These are phyloP conservation scores for Scaptodrosophila latifasciaeformis DNA, from an alignment of 2,888 invertebrate genomes.

Conservation along the genomic window DNA sequence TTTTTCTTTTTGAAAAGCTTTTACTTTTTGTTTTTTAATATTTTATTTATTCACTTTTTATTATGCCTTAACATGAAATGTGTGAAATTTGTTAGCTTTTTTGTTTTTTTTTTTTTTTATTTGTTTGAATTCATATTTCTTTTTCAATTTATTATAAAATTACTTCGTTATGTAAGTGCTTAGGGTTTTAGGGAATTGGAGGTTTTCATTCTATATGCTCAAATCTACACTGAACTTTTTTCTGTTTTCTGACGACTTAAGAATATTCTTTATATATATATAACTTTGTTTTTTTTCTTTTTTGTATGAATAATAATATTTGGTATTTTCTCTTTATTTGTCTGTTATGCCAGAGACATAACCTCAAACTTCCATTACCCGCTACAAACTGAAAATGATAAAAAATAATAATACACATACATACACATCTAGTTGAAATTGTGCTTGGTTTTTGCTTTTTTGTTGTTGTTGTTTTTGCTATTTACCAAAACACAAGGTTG, in stretches of 20 bases:
- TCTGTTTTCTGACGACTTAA: slow-evolving; percentile 38
- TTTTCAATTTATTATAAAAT: slow-evolving; percentile 50
- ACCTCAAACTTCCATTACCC: too few species aligned
- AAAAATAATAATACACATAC: too few species aligned
- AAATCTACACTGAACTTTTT: slow-evolving; percentile 61
- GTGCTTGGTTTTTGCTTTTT: slow-evolving; percentile 2
- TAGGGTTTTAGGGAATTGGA: slow-evolving; percentile 31
- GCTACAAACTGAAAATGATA: too few species aligned
- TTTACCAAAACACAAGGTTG: slow-evolving; percentile 31
- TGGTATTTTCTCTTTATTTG: too few species aligned
- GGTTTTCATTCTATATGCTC: slow-evolving; percentile 46
- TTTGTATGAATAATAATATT: too few species aligned
- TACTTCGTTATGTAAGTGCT: slow-evolving; percentile 55
- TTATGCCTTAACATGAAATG: slow-evolving; percentile 62
- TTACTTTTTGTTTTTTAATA: slow-evolving; percentile 39
- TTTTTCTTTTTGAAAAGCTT: slow-evolving; percentile 1
- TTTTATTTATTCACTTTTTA: slow-evolving; percentile 57
- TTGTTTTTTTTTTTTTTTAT: slow-evolving; percentile 21
- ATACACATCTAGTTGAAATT: too few species aligned
- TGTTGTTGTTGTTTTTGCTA: slow-evolving; percentile 9
- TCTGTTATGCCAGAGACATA: too few species aligned
- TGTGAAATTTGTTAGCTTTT: slow-evolving; percentile 37
- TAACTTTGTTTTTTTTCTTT: slow-evolving; percentile 13
- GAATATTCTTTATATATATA: slow-evolving; percentile 18
- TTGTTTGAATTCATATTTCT: background rate